Evolutionary conservation across 1,140 invertebrate genomes (phyloP), one percentile per base, ranked within the genome.

Genomic region (Proales similis): DNA sequence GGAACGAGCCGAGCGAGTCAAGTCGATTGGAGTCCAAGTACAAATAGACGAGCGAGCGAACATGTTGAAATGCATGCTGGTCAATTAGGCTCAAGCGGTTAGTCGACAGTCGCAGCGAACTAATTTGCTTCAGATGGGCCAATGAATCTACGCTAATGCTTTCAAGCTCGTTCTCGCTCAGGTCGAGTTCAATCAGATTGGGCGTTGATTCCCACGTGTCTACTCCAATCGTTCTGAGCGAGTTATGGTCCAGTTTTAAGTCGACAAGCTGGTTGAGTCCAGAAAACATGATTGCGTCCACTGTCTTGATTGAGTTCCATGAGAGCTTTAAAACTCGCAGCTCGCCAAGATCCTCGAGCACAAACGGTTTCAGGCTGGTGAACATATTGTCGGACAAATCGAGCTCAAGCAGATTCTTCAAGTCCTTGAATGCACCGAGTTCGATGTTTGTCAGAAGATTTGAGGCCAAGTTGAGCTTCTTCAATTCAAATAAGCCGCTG

Each of bases 361-460:
- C 30, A 26, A 32, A 32, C 36, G 30, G 47, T 29, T 48, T 48
- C 20, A 48, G 20, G n/a, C 27, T 32, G 12, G 22, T 48, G 17
- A 48, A 27, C 19, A 27, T 17, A 29, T 48, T 48, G 19, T 48
- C 47, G 30, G 27, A 32, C 22, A 48, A 11, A 48, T 48, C 36
- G 9, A 48, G 36, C 19, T 48, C 47, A 32, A 27, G 4, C 17
- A 48, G 19, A 48, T 29, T 48, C 4, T 48, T 42, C 11, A 42
- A 27, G 4, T 48, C 36, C 11, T 17, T 12, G 26, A 48, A 48
- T 12, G 36, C 17, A 7, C 20, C 36, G 17, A 32, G 7, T 11
- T 48, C 47, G 3, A 48, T 48, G 14, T 27, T 26, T 29, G 9
- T 48, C 12, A 48, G 6, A 32, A 32, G 47, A 30, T 48, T 48